phyloP scores from a whole-genome alignment of 2,888 invertebrate species.

The Phorcus lineatus region DNA sequence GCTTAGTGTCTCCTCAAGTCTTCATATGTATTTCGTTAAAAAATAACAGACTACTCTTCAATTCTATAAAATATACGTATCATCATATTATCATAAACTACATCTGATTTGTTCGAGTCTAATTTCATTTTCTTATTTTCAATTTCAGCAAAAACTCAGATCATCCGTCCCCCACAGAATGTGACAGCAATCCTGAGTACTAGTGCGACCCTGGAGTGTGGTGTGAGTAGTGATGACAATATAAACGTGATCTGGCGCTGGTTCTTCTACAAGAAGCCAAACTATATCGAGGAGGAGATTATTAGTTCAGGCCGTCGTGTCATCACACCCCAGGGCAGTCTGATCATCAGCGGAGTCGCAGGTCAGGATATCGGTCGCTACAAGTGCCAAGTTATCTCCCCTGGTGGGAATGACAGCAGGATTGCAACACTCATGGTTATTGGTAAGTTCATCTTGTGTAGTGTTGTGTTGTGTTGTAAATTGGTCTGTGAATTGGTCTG shows the following conservation, averaged over 20 bases:
- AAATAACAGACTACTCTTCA: too few species aligned
- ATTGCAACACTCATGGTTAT: constrained; percentile 90
- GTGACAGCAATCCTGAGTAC: constrained; percentile 92
- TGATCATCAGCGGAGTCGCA: constrained; percentile 82
- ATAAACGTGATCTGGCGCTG: constrained; percentile 65
- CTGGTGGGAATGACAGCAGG: constrained; percentile 94
- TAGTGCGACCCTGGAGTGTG: constrained; percentile 94
- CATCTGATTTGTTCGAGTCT: background rate
- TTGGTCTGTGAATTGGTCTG: background rate
- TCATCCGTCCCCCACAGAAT: constrained; percentile 93
- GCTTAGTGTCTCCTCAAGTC: too few species aligned
- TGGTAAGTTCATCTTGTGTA: constrained; percentile 67
- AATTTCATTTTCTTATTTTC: background rate
- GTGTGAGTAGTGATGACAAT: constrained; percentile 89
- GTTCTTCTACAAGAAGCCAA: constrained; percentile 53
- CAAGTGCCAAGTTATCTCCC: constrained; percentile 89
- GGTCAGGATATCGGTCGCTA: constrained; percentile 93
- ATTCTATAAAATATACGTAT: too few species aligned
- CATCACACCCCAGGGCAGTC: constrained; percentile 82
- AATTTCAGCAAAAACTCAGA: constrained; percentile 89
- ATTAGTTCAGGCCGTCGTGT: constrained; percentile 40
- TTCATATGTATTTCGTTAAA: too few species aligned
- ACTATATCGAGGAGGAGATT: constrained; percentile 36
- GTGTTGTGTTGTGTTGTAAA: background rate
- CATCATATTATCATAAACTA: too few species aligned